Evolutionary conservation across 2,888 invertebrate species (phyloP).

Genomic region (Meiosimyza platycephala): DNA sequence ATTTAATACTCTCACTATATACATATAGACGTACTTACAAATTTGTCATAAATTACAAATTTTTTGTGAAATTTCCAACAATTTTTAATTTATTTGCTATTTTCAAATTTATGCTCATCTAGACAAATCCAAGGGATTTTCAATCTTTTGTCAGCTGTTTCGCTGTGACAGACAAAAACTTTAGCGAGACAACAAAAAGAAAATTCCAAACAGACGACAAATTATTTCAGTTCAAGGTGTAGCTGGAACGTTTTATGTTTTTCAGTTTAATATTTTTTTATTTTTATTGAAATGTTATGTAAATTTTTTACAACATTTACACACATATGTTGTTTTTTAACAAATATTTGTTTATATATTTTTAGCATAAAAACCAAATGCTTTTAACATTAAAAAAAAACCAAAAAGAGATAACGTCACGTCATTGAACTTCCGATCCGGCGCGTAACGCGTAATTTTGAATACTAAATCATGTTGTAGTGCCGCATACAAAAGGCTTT

Average conservation of each 20-base stretch:
- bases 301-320: not conserved
- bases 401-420: not conserved
- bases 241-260: slow-evolving; percentile 17
- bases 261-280: slow-evolving; percentile 27
- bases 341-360: slow-evolving; percentile 35
- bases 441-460: slow-evolving; percentile 11
- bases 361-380: slow-evolving; percentile 33
- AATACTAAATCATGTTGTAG: slow-evolving; percentile 29
- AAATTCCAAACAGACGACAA: not conserved
- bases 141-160: slow-evolving; percentile 28
- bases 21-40: not conserved
- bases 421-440: slow-evolving; percentile 36
- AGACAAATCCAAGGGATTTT: slow-evolving; percentile 4
- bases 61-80: not conserved
- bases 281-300: slow-evolving; percentile 18
- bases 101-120: slow-evolving; percentile 6
- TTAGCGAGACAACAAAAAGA: not conserved
- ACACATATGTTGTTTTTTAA: slow-evolving; percentile 17
- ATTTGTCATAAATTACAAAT: slow-evolving; percentile 17
- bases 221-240: slow-evolving; percentile 21
- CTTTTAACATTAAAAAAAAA: slow-evolving; percentile 28
- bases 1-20: not conserved
- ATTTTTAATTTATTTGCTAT: not conserved
- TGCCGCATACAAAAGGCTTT: slow-evolving; percentile 9
- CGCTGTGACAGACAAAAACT: not conserved